Evolutionary conservation across 2,797 vertebrate species (phyloP).

Genomic region (Syndactyla subalaris): DNA sequence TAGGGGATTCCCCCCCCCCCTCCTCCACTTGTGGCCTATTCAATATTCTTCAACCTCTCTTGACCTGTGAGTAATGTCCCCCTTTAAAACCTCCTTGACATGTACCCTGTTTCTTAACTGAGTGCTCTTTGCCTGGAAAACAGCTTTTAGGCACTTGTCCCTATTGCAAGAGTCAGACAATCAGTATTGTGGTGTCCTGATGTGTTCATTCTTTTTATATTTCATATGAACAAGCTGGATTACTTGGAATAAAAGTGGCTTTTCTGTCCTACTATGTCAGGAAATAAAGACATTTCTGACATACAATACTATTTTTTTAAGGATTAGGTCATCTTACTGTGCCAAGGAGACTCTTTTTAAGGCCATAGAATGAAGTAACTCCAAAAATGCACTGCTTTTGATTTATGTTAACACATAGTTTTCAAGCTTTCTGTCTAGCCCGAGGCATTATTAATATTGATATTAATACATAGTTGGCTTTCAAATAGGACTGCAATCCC

Average conservation of each 20-base stretch:
- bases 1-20: neutral
- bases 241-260: neutral
- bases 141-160: neutral
- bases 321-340: neutral
- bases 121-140: neutral
- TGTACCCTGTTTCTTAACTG: neutral
- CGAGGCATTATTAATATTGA: slow-evolving; percentile 15
- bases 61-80: neutral
- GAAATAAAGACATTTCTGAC: slow-evolving; percentile 15
- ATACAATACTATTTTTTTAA: neutral
- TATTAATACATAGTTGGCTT: neutral
- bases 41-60: neutral
- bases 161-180: neutral
- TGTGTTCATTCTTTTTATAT: neutral
- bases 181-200: neutral
- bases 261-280: neutral
- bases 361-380: neutral
- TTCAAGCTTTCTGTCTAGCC: slow-evolving; percentile 14
- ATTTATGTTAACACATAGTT: slow-evolving; percentile 25
- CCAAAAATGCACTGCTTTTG: slow-evolving; percentile 7
- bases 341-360: slow-evolving; percentile 18
- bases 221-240: neutral
- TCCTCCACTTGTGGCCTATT: neutral
- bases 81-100: neutral
- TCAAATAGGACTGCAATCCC: neutral